Base-by-base conservation (phyloP, 2,888 invertebrate species). In the Tuta absoluta region DNA sequence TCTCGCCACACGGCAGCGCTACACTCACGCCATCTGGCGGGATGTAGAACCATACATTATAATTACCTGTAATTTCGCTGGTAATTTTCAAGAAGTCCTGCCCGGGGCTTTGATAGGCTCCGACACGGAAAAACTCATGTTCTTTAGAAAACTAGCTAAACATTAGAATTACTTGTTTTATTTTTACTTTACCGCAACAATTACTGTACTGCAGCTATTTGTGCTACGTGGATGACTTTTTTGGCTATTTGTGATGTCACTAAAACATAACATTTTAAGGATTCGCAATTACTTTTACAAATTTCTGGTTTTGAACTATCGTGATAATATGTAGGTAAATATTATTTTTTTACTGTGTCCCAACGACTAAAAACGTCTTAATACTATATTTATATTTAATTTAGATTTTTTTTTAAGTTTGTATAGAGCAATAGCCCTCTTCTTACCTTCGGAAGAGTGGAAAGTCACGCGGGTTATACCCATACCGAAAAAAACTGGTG, bases 11-110 rank as follows among this genome's bases (percentile, higher is more conserved):
- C 76, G 77, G 71, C 58, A 72, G 75, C 81, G 79, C 21, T 12
- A n/a, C n/a, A n/a, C 86, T 84, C 87, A 88, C 87, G 87, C 74
- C 73, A 86, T 65, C 72, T 72, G 56, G 33, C 7, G 66, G 69
- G 73, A 70, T 68, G 12, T 21, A n/a, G 58, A 12, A 21, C 38
- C 28, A 28, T 24, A 45, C 38, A 38, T 64, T 65, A 71, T 65
- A 56, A 56, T 56, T 56, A 67, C 62, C 58, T 14, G 51, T 65
- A 67, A 65, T 67, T 68, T 65, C 12, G 24, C 60, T 23, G 45
- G 41, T 56, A 28, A 63, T 63, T 65, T 61, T 57, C 57, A 12
- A 61, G 56, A 45, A 63, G 24, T 58, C 48, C 37, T 4, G 24
- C 61, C 37, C 10, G 45, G 21, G 2, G 38, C 49, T 17, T 62